Percentiles rank a stretch among this genome's conserved stretches.
phyloP scores from a whole-genome alignment of 2,113 vertebrate genomes.

The Ptychochromis oligacanthus region DNA sequence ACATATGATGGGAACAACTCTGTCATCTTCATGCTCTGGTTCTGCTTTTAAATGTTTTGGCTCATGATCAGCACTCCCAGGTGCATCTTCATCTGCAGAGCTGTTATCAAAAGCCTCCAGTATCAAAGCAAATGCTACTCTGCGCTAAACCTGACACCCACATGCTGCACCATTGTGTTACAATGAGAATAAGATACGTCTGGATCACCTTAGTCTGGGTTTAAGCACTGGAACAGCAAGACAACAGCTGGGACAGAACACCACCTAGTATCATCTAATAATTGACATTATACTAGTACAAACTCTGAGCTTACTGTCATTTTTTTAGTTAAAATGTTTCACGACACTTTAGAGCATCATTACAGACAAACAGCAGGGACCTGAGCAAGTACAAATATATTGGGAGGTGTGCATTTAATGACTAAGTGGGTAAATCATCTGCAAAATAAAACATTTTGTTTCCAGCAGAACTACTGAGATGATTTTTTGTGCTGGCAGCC shows the following conservation, averaged over 20 bases:
- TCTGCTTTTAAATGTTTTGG: too few species aligned
- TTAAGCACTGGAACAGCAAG: background rate
- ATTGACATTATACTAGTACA: background rate
- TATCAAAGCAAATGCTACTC: background rate
- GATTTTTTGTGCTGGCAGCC: background rate
- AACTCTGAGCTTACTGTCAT: background rate
- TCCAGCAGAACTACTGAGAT: background rate
- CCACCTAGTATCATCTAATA: too few species aligned
- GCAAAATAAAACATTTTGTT: background rate
- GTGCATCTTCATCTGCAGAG: background rate
- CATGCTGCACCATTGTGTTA: rapidly evolving
- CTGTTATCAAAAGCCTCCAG: background rate
- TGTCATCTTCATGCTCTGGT: background rate
- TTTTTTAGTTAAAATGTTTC: too few species aligned
- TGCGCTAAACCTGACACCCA: background rate
- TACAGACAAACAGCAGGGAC: too few species aligned
- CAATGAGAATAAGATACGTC: background rate
- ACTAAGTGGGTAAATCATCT: background rate
- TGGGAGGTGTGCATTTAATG: background rate
- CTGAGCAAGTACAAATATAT: background rate
- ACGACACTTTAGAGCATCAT: too few species aligned
- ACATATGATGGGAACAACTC: too few species aligned
- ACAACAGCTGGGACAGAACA: background rate
- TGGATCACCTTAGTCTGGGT: background rate
- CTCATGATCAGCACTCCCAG: background rate